Evolutionary conservation across 1,140 invertebrate species (phyloP).

Genomic region (Mycetomoellerius zeteki): DNA sequence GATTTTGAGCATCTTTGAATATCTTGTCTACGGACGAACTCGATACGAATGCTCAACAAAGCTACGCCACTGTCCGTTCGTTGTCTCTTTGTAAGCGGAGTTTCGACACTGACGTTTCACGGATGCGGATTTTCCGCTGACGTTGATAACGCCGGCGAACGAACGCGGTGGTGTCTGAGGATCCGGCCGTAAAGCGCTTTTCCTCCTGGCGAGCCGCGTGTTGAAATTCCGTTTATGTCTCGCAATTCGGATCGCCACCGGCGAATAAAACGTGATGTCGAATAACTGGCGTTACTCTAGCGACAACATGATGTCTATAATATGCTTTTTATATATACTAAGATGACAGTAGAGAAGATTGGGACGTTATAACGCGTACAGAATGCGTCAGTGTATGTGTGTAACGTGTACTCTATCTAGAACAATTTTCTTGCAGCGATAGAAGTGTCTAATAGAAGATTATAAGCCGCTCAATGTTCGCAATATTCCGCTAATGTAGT

Average conservation of each 20-base stretch:
- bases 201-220: conserved; percentile 4
- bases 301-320: too few relatives aligned
- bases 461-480: neutral
- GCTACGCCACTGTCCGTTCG: conserved; percentile 20
- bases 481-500: neutral
- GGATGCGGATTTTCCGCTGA: conserved; percentile 53
- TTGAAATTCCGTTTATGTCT: conserved; percentile 51
- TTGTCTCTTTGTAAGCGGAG: conserved; percentile 42
- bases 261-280: conserved; percentile 27
- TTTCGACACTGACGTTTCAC: conserved; percentile 40
- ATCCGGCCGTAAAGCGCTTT: conserved; percentile 40
- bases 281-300: neutral
- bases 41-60: neutral
- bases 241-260: conserved; percentile 40
- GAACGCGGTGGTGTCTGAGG: conserved; percentile 26
- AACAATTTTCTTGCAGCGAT: neutral
- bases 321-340: neutral
- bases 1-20: neutral
- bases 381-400: neutral
- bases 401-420: neutral
- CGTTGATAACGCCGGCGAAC: conserved; percentile 36
- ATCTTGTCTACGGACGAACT: neutral
- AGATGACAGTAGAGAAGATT: neutral
- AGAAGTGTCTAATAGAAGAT: neutral
- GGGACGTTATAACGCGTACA: too few relatives aligned